Percentiles rank a stretch among this genome's conserved stretches.
Conservation (phyloP, 2,113 vertebrate genomes). For the Notiomystis cincta region DNA sequence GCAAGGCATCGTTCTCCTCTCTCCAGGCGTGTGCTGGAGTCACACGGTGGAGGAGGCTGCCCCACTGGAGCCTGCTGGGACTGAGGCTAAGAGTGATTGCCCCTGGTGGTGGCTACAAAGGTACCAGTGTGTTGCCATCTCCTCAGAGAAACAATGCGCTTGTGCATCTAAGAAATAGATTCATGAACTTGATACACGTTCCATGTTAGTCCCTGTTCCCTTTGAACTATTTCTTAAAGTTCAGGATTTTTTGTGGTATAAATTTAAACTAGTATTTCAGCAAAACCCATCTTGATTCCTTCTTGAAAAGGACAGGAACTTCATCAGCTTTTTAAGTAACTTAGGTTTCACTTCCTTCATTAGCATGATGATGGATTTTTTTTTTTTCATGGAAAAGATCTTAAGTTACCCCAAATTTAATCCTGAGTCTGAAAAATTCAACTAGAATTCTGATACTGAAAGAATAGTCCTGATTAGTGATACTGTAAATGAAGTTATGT, state of each 20-base stretch:
- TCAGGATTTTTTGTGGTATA: not conserved
- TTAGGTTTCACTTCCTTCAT: not conserved
- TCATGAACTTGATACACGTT: not conserved
- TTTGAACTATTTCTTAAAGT: not conserved
- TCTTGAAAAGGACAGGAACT: not conserved
- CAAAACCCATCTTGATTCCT: not conserved
- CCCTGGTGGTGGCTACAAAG: not conserved
- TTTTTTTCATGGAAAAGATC: not conserved
- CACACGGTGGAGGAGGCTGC: rapidly evolving
- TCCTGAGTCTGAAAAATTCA: not conserved
- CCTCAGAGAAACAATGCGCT: not conserved
- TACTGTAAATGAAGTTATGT: not conserved
- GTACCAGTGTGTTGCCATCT: not conserved
- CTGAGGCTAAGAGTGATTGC: not conserved
- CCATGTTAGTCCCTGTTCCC: not conserved
- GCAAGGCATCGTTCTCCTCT: not conserved
- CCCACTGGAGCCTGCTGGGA: not conserved
- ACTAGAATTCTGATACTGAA: not conserved
- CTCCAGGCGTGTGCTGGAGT: not conserved
- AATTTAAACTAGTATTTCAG: not conserved
- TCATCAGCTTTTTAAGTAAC: not conserved
- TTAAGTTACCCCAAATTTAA: not conserved
- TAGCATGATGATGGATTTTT: not conserved
- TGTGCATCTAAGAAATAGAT: not conserved
- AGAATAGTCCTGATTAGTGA: not conserved